These are phyloP conservation scores for Andrena minutula DNA, from an alignment of 2,888 invertebrate species.

Conservation along the genomic window DNA sequence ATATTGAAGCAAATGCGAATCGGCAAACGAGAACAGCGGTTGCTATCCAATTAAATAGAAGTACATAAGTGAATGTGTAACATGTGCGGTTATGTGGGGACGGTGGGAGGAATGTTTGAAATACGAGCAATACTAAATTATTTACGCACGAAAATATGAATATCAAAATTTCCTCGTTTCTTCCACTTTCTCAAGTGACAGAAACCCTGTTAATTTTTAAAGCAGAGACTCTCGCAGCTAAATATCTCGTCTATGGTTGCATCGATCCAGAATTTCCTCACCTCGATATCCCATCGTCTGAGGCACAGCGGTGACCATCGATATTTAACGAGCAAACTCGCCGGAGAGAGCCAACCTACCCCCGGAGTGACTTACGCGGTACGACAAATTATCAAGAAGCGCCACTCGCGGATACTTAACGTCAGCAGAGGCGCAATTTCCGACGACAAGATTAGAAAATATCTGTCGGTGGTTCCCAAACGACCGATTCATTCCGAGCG, in stretches of 20 bases:
- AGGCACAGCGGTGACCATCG: not conserved
- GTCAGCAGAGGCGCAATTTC: slow-evolving; percentile 23
- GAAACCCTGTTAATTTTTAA: no score
- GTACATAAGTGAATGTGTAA: no score
- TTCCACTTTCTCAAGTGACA: no score
- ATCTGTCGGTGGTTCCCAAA: slow-evolving; percentile 13
- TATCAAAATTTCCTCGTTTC: no score
- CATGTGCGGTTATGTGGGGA: no score
- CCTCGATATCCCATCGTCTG: not conserved
- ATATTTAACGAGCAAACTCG: slow-evolving; percentile 11
- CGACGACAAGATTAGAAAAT: slow-evolving; percentile 39
- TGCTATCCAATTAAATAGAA: not conserved
- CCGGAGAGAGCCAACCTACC: not conserved
- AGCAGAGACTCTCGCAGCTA: not conserved
- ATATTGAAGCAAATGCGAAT: not conserved
- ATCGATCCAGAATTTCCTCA: not conserved
- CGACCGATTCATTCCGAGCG: slow-evolving; percentile 25
- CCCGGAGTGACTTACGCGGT: not conserved
- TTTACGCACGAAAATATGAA: no score
- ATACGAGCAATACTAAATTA: no score
- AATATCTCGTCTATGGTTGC: not conserved
- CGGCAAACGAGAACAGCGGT: not conserved
- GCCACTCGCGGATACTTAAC: slow-evolving; percentile 31
- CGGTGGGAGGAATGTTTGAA: no score
- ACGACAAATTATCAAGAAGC: slow-evolving; percentile 6